Percentiles rank a stretch among this genome's conserved stretches.
Evolutionary conservation across 2,797 vertebrate genomes (phyloP).

Genomic region (Neoniphon sammara): DNA sequence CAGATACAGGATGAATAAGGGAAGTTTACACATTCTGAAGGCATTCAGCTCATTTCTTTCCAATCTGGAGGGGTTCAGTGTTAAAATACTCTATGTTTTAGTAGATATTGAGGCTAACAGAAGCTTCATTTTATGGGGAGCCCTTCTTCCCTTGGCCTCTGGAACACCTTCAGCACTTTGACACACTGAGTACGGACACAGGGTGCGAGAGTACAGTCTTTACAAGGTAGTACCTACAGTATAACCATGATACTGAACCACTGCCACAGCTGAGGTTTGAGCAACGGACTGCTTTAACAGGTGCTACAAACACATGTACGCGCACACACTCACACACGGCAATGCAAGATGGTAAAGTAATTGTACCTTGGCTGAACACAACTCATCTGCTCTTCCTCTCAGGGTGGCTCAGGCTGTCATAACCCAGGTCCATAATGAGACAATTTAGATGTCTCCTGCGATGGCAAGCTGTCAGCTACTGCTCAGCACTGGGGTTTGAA

Average conservation of each 20-base stretch:
- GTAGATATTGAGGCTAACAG: conserved; percentile 53
- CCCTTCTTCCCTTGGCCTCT: conserved; percentile 31
- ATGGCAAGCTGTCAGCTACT: conserved; percentile 74
- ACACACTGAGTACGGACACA: conserved; percentile 35
- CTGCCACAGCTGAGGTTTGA: conserved; percentile 53
- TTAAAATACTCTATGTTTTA: conserved; percentile 63
- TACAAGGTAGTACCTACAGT: conserved; percentile 38
- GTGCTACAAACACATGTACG: conserved; percentile 43
- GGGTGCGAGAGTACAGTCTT: conserved; percentile 37
- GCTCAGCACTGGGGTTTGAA: conserved; percentile 61
- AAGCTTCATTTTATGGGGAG: conserved; percentile 30
- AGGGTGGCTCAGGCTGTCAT: conserved; percentile 74
- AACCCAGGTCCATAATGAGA: conserved; percentile 81
- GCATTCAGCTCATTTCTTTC: conserved; percentile 72
- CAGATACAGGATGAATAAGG: conserved; percentile 73
- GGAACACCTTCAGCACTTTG: conserved; percentile 41
- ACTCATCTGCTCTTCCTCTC: conserved; percentile 67
- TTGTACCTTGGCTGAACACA: conserved; percentile 74
- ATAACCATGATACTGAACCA: conserved; percentile 35
- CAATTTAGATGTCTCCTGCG: conserved; percentile 82
- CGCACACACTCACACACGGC: conserved; percentile 36
- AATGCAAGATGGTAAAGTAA: conserved; percentile 69
- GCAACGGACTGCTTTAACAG: conserved; percentile 51
- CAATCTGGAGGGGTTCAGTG: conserved; percentile 71
- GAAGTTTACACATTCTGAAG: conserved; percentile 74